A percentile compares a stretch with the other conserved stretches of the same genome.
Evolutionary conservation across 2,113 vertebrate species (phyloP).

Genomic region (Apus apus): DNA sequence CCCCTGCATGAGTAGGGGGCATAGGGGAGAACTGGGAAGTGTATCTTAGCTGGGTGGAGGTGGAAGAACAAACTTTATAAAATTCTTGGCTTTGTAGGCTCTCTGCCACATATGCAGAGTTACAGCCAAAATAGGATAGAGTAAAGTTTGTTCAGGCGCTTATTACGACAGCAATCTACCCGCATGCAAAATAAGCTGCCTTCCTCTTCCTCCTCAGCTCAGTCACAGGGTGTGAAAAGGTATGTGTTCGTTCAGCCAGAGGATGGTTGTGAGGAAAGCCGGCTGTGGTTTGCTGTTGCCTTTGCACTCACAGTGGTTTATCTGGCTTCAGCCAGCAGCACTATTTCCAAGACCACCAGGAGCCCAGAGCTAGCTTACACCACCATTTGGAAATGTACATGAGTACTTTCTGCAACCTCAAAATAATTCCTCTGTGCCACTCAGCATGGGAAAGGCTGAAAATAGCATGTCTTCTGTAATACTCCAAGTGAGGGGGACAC

Average conservation of each 20-base stretch:
- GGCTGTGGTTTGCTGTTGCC: background rate
- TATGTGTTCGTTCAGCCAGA: background rate
- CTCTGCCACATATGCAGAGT: background rate
- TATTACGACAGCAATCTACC: background rate
- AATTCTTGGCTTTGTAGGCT: background rate
- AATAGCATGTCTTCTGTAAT: background rate
- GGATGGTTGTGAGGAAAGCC: background rate
- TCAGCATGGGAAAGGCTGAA: background rate
- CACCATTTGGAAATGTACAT: background rate
- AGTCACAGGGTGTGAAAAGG: background rate
- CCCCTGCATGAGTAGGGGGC: too few species aligned
- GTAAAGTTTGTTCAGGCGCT: slow-evolving; percentile 36
- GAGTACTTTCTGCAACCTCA: background rate
- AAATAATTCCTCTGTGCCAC: background rate
- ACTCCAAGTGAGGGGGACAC: background rate
- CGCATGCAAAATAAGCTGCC: background rate
- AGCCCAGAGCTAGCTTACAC: background rate
- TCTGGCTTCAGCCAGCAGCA: background rate
- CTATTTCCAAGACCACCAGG: background rate
- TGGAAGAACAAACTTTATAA: background rate
- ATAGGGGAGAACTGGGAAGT: background rate
- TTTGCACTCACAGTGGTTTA: background rate
- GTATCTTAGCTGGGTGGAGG: background rate
- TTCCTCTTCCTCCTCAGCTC: slow-evolving; percentile 9
- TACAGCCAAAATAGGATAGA: background rate